phyloP scores from a whole-genome alignment of 2,888 invertebrate genomes.

The Hedya salicella region DNA sequence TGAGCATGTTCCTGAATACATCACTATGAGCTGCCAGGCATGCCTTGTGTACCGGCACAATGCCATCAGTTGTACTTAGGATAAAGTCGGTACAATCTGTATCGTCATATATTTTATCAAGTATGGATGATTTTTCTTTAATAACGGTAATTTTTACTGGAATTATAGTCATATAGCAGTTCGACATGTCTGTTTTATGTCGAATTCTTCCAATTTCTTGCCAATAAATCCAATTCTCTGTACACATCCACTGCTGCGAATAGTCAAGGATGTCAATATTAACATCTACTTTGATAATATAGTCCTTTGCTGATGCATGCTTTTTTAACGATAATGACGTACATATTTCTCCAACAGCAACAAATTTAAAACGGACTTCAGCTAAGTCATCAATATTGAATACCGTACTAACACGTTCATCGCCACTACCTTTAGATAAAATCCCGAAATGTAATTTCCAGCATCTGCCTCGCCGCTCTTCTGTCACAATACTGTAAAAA shows the following conservation, averaged over 20 bases:
- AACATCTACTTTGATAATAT: slow-evolving; percentile 1
- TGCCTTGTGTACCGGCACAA: not conserved
- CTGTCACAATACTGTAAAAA: slow-evolving; percentile 3
- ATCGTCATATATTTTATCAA: not conserved
- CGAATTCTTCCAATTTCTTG: slow-evolving; percentile 2
- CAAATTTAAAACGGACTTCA: slow-evolving; percentile 15
- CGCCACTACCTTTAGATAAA: not conserved
- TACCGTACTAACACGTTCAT: not conserved
- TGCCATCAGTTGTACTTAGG: not conserved
- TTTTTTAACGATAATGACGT: slow-evolving; percentile 13
- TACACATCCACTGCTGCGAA: slow-evolving; percentile 2
- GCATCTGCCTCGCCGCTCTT: slow-evolving; percentile 13
- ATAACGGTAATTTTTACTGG: not conserved
- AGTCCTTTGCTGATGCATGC: slow-evolving; percentile 21
- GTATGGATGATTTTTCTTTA: not conserved
- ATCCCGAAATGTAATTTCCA: slow-evolving; percentile 7
- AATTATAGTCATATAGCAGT: too few relatives aligned
- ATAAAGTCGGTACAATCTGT: not conserved
- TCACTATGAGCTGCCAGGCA: not conserved
- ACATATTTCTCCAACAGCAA: not conserved
- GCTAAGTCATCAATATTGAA: slow-evolving; percentile 18
- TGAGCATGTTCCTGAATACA: not conserved
- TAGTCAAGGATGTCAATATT: not conserved
- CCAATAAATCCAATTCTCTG: slow-evolving; percentile 3
- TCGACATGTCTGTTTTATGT: not conserved